Evolutionary conservation across 2,888 invertebrate species (phyloP).

Genomic region (Dryadula phaetusa): DNA sequence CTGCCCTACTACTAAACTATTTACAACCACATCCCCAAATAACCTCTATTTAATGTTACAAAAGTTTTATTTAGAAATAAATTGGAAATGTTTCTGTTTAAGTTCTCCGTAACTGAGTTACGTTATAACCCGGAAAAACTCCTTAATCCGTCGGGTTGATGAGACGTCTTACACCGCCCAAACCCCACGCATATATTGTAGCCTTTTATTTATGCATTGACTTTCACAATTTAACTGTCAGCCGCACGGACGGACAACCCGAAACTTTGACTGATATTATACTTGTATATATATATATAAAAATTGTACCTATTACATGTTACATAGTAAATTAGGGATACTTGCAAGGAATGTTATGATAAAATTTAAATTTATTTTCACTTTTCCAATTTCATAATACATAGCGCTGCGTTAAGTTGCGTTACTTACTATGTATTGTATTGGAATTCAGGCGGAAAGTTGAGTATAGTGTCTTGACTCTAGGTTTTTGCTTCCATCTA

Average conservation of each 20-base stretch:
- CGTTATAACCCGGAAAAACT: conserved; percentile 18
- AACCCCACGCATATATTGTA: conserved; percentile 62
- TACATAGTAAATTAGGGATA: not conserved
- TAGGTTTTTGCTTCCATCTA: too few species aligned
- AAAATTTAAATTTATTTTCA: too few species aligned
- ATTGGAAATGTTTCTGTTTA: conserved; percentile 13
- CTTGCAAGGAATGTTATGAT: too few species aligned
- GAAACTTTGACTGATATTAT: conserved; percentile 33
- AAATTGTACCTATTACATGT: not conserved
- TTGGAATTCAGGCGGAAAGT: too few species aligned
- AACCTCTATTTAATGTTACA: too few species aligned
- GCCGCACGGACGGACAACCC: conserved; percentile 53
- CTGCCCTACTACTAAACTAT: too few species aligned
- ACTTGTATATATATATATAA: conserved; percentile 6
- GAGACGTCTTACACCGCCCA: conserved; percentile 27
- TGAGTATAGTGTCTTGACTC: too few species aligned
- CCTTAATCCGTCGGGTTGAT: conserved; percentile 33
- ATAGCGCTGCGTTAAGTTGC: too few species aligned
- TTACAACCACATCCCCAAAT: too few species aligned
- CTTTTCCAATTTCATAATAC: too few species aligned
- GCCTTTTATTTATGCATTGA: conserved; percentile 81
- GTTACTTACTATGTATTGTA: too few species aligned
- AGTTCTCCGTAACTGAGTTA: conserved; percentile 7
- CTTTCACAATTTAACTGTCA: conserved; percentile 77
- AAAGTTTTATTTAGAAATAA: conserved; percentile 16